A percentile compares a stretch with the other conserved stretches of the same genome.
Conservation (phyloP, 2,113 vertebrate species). For the Pteruthius melanotis region DNA sequence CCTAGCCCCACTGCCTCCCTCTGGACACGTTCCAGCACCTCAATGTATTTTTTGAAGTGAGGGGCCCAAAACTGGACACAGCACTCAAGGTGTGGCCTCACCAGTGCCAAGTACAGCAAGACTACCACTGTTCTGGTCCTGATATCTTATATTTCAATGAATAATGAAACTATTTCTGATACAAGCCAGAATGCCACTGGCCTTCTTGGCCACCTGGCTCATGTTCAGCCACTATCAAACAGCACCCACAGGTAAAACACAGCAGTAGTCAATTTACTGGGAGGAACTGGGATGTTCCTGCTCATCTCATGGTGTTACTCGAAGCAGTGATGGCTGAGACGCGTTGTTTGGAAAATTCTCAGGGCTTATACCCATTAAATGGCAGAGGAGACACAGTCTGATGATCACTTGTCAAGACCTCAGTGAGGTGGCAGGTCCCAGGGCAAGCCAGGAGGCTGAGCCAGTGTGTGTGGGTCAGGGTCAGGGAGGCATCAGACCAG, state of each 20-base stretch:
- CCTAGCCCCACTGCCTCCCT: background rate
- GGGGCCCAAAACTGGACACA: background rate
- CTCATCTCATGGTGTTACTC: background rate
- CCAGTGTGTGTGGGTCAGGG: fast-evolving
- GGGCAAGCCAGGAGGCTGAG: background rate
- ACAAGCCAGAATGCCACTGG: background rate
- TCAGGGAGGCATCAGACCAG: background rate
- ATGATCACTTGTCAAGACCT: background rate
- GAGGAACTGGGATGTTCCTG: background rate
- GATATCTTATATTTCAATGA: too few relatives aligned
- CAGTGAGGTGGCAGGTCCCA: background rate
- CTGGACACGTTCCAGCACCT: background rate
- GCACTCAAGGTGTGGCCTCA: background rate
- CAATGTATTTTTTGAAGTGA: background rate
- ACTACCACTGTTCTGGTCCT: background rate
- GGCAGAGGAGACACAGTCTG: background rate
- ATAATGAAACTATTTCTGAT: background rate
- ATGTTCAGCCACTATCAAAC: background rate
- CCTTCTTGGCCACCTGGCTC: background rate
- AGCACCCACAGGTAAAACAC: background rate
- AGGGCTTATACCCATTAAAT: background rate
- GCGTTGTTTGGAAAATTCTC: background rate
- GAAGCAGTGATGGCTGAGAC: background rate
- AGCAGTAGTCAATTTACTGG: background rate
- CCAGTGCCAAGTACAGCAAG: background rate